Evolutionary conservation across 2,888 invertebrate species (phyloP).

Genomic region (Caenorhabditis virilis): DNA sequence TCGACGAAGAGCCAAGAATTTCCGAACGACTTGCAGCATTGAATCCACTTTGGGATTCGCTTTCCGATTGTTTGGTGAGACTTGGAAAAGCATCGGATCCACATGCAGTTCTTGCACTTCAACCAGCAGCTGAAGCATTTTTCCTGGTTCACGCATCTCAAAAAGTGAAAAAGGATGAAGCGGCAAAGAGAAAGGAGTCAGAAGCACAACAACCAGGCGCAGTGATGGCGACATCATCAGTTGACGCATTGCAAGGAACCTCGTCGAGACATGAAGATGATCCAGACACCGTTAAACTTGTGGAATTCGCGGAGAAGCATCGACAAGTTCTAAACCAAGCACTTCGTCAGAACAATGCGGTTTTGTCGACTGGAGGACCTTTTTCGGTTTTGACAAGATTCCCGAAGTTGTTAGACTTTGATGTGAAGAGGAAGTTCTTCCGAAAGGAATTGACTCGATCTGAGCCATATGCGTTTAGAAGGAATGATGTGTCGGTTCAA

Average conservation of each 20-base stretch:
- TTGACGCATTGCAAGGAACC: constrained; percentile 28
- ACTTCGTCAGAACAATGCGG: constrained; percentile 75
- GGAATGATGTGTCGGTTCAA: constrained; percentile 85
- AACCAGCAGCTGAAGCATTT: constrained; percentile 87
- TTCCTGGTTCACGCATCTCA: constrained; percentile 81
- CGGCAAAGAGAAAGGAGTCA: constrained; percentile 23
- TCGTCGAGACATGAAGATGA: constrained; percentile 68
- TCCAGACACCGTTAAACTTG: constrained; percentile 79
- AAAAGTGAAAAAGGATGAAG: constrained; percentile 16
- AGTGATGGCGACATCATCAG: constrained; percentile 16
- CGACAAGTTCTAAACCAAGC: constrained; percentile 87
- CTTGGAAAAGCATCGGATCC: constrained; percentile 84
- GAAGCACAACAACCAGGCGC: constrained; percentile 17
- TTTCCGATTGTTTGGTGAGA: constrained; percentile 81
- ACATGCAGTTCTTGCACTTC: constrained; percentile 84
- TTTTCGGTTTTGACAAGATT: constrained; percentile 86
- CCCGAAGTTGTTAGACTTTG: constrained; percentile 85
- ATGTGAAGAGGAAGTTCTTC: constrained; percentile 85
- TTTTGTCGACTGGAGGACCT: constrained; percentile 76
- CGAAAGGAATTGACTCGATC: constrained; percentile 83
- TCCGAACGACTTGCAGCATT: constrained; percentile 15
- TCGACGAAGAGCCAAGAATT: constrained; percentile 29
- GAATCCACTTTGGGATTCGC: constrained; percentile 77
- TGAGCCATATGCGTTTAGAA: constrained; percentile 75
- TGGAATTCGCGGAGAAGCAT: constrained; percentile 85